A percentile compares a stretch with the other conserved stretches of the same genome.
Conservation (phyloP, 2,888 invertebrate genomes). For the Himalopsyche kuldschensis region DNA sequence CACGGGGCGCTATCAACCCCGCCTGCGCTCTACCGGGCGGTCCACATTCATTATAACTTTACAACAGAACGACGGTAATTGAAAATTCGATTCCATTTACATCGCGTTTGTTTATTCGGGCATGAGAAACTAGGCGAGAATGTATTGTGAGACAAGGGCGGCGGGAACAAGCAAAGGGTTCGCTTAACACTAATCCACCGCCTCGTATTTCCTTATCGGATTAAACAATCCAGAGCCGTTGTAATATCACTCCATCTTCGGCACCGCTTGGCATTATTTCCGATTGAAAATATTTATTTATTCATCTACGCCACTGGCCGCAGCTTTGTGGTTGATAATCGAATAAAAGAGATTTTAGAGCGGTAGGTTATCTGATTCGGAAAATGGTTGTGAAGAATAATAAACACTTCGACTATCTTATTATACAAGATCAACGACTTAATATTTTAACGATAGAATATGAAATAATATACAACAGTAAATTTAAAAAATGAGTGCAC, state of each 20-base stretch:
- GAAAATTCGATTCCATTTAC: constrained; percentile 41
- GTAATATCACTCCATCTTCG: constrained; percentile 5
- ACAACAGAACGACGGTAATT: constrained; percentile 40
- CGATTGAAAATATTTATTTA: constrained; percentile 1
- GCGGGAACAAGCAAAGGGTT: constrained; percentile 36
- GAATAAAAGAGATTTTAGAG: not conserved
- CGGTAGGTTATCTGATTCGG: not conserved
- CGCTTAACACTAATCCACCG: constrained; percentile 39
- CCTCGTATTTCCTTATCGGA: constrained; percentile 39
- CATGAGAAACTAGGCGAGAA: constrained; percentile 36
- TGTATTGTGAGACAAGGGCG: constrained; percentile 34
- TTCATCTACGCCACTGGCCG: not conserved
- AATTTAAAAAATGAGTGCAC: no score
- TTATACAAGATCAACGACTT: no score
- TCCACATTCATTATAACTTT: constrained; percentile 36
- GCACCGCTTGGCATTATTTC: not conserved
- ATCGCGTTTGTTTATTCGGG: constrained; percentile 39
- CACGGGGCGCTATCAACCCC: constrained; percentile 22
- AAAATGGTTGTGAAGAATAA: not conserved
- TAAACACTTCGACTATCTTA: no score
- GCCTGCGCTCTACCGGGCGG: constrained; percentile 7
- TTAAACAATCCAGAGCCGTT: constrained; percentile 28
- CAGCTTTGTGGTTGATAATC: not conserved
- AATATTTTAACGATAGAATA: no score
- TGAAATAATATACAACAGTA: no score